Evolutionary conservation across 2,113 vertebrate species (phyloP).

Genomic region (Chionodraco myersi): DNA sequence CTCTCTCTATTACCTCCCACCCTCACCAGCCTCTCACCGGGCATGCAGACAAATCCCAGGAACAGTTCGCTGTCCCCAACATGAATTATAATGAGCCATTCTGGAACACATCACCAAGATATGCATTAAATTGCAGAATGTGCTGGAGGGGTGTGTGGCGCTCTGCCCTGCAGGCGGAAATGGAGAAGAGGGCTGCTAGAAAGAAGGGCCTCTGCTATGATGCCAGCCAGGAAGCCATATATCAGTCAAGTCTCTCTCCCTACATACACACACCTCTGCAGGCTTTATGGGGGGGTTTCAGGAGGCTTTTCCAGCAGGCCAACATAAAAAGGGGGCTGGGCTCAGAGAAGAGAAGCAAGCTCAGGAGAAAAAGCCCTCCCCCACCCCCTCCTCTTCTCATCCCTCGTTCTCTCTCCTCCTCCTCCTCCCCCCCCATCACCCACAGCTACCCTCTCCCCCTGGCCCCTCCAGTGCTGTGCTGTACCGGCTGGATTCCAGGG

Average conservation of each 20-base stretch:
- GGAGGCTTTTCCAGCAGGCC: slow-evolving; percentile 73
- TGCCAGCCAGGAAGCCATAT: slow-evolving; percentile 82
- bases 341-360: slow-evolving; percentile 64
- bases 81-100: slow-evolving; percentile 54
- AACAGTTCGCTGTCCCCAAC: slow-evolving; percentile 35
- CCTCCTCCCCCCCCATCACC: slow-evolving; percentile 50
- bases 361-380: slow-evolving; percentile 51
- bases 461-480: slow-evolving; percentile 77
- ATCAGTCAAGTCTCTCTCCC: slow-evolving; percentile 74
- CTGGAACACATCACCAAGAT: slow-evolving; percentile 59
- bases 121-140: slow-evolving; percentile 49
- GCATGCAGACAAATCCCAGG: slow-evolving; percentile 47
- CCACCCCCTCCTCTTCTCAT: slow-evolving; percentile 68
- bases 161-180: slow-evolving; percentile 53
- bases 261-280: slow-evolving; percentile 71
- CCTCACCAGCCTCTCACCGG: slow-evolving; percentile 56
- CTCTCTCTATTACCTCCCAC: slow-evolving; percentile 16
- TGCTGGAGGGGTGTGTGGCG: slow-evolving; percentile 33
- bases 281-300: slow-evolving; percentile 76
- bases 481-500: slow-evolving; percentile 82
- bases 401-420: slow-evolving; percentile 38
- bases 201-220: slow-evolving; percentile 68
- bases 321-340: slow-evolving; percentile 79
- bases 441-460: slow-evolving; percentile 72
- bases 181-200: slow-evolving; percentile 52